Base-by-base conservation (phyloP, 1,140 invertebrate genomes). In the Nixonia krombeini region DNA sequence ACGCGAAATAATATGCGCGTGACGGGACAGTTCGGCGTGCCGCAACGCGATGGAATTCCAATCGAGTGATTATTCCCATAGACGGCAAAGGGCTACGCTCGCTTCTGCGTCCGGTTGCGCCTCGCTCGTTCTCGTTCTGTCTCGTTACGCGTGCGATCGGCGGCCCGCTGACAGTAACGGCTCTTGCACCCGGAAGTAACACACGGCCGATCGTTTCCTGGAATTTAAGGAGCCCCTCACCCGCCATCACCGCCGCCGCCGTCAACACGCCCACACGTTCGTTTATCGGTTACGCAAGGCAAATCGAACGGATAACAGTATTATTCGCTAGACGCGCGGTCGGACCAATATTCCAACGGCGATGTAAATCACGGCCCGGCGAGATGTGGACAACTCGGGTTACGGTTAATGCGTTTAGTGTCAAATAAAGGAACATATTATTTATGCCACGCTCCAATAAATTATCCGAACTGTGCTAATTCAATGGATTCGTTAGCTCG, bases 231-330 rank as follows among this genome's bases (percentile, higher is more conserved):
- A 61, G 56, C 50, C 55, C 51, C 57, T 40, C 41, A n/a, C n/a
- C n/a, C n/a, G n/a, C n/a, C n/a, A n/a, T n/a, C n/a, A n/a, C n/a
- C n/a, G n/a, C n/a, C n/a, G n/a, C n/a, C n/a, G n/a, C n/a, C n/a
- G n/a, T n/a, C 40, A 31, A 29, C 50, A 40, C 53, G 33, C 51
- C 52, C 28, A 61, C 56, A 41, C 45, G 4, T 40, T 51, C 56
- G 45, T 46, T 57, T 64, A 64, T 64, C 61, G 38, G 33, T 6
- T 41, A 9, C 12, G 33, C 41, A 52, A 56, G 51, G 44, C 33
- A 15, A 64, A 64, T 64, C 52, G 33, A 47, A 57, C 61, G 52
- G 61, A 64, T 57, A 65, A 64, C 52, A 46, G 47, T 65, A 65
- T 65, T 52, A 65, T 64, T 64, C 46, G 45, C 41, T 33, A 33